Evolutionary conservation across 2,888 invertebrate species (phyloP), one percentile per base, ranked within the genome.

Genomic region (Andrena bicolor): DNA sequence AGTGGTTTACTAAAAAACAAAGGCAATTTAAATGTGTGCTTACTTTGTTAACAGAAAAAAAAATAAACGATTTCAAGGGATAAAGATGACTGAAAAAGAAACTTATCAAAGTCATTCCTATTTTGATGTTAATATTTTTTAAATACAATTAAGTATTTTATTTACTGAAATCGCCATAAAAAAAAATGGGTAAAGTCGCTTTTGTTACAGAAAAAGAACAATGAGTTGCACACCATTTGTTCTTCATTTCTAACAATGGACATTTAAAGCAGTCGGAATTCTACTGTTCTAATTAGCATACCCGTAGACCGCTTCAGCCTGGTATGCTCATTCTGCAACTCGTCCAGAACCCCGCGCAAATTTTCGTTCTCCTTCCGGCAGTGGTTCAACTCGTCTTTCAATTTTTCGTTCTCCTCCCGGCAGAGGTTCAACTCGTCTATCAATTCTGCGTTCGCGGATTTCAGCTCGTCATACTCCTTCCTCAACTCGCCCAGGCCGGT

Each of bases 361-460:
- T 20, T 41, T n/a, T 74, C 70, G 13, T 61, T 65, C 20, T 75
- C 69, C n/a, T 61, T 56, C 35, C 60, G 85, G 26, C 76, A 76
- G 3, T n/a, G 23, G 2, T 41, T 16, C n/a, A 35, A n/a, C n/a
- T 32, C 32, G 16, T 26, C n/a, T 13, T 16, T n/a, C 13, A 72
- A 16, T 41, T n/a, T 68, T 32, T 41, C 70, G 10, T 60, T 53
- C n/a, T 61, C 65, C 20, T 80, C 64, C 53, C 56, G 80, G 28
- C 81, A 83, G 23, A 49, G 26, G 20, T 68, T 56, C 30, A 85
- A 74, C 41, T 76, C 51, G 20, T 58, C 66, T 20, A 56, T 51
- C 61, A 85, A 35, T 7, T 74, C 13, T 5, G 28, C 60, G 0
- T 74, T 84, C 32, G 49, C 35, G 7, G 69, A 16, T 8, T 32